Evolutionary conservation across 2,797 vertebrate genomes (phyloP).

Genomic region (Microchirus variegatus): DNA sequence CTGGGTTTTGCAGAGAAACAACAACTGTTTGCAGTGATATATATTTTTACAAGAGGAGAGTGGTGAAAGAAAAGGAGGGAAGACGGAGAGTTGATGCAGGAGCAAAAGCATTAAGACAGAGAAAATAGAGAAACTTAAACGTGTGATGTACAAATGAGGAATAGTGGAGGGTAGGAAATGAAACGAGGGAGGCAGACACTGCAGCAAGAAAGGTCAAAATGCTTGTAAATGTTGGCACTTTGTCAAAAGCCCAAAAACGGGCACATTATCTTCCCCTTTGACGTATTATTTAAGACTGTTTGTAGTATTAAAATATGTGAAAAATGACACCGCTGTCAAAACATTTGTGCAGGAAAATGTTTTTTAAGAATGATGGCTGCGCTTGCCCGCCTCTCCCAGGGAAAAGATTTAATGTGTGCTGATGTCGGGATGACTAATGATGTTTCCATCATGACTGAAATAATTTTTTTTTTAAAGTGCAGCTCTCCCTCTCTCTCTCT

Average conservation of each 20-base stretch:
- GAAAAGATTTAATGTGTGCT: conserved; percentile 34
- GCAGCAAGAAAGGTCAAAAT: conserved; percentile 35
- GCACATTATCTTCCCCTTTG: conserved; percentile 24
- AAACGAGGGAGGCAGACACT: not conserved
- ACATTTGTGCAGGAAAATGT: conserved; percentile 60
- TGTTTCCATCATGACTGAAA: conserved; percentile 31
- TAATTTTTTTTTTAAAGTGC: conserved; percentile 29
- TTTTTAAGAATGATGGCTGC: conserved; percentile 46
- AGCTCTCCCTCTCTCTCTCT: not conserved
- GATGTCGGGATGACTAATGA: conserved; percentile 56
- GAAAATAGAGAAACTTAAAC: not conserved
- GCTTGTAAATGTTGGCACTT: conserved; percentile 32
- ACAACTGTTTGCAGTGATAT: conserved; percentile 18
- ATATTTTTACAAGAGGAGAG: not conserved
- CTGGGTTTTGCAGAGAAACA: conserved; percentile 7
- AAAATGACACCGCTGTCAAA: conserved; percentile 61
- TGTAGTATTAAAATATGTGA: conserved; percentile 53
- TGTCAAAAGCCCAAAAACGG: conserved; percentile 25
- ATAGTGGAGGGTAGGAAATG: not conserved
- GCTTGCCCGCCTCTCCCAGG: conserved; percentile 35
- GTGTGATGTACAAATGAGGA: not conserved
- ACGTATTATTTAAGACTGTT: conserved; percentile 47
- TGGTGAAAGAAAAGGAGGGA: not conserved
- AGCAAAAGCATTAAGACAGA: not conserved
- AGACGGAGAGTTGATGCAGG: not conserved